Base-by-base conservation (phyloP, 2,797 vertebrate genomes). In the Huso huso region DNA sequence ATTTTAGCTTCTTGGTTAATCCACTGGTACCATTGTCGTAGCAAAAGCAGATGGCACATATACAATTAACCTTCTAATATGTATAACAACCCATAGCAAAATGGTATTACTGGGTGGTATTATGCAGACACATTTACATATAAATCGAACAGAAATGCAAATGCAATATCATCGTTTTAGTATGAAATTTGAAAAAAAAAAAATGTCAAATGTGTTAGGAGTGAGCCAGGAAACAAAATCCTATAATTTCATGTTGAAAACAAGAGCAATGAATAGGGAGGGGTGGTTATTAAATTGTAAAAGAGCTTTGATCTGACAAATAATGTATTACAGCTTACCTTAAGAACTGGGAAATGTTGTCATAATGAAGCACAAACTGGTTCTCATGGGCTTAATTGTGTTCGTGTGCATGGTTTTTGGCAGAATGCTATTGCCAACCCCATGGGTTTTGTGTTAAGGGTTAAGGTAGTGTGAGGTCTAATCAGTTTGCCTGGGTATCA, bases 11-110 rank as follows among this genome's bases (percentile, higher is more conserved):
- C 13, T 83, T 67, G 77, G 37, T 79, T 83, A 73, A 66, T 76
- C 65, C 72, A 75, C 53, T 73, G 37, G 57, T 74, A 63, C 74
- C 57, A 10, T 67, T 66, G 72, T 58, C 51, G 11, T 66, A 65
- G 69, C 68, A 49, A 63, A 67, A 82, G 75, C 75, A 87, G 78
- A 76, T 82, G 71, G 73, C 70, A 67, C 57, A 79, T 70, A 75
- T 10, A 6, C 12, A 63, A 58, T 73, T 79, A 69, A 76, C 70
- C 68, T 80, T 82, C 67, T 75, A 67, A 61, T 75, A 55, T 13
- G 15, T 62, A 7, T 62, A 15, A 18, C 9, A 62, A 62, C 61
- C 48, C 18, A 62, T 62, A 62, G 61, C 13, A 62, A 37, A 62
- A 62, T 23, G 12, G 18, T 62, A 48, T 23, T 62, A 62, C 61